These are phyloP conservation scores for Poeciliopsis retropinna DNA, from an alignment of 2,113 vertebrate species.

Conservation along the genomic window DNA sequence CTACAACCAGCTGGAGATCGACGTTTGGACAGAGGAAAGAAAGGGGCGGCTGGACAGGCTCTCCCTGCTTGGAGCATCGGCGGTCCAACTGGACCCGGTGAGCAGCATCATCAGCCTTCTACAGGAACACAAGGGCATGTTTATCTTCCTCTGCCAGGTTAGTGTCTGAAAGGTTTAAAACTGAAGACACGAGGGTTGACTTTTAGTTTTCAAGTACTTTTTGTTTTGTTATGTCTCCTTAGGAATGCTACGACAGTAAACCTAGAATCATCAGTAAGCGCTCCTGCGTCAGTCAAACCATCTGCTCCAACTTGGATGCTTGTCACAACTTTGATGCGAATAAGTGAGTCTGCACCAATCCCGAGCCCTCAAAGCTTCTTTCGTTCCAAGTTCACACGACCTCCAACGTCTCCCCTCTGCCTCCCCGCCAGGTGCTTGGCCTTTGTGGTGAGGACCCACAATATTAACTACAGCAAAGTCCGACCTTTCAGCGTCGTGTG, in stretches of 20 bases:
- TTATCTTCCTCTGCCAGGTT: constrained; percentile 95
- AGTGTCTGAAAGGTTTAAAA: not conserved
- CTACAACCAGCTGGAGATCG: constrained; percentile 96
- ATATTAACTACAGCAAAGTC: constrained; percentile 89
- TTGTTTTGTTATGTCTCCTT: not conserved
- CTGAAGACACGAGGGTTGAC: not conserved
- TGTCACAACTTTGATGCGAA: constrained; percentile 90
- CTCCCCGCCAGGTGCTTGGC: constrained; percentile 86
- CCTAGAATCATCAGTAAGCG: constrained; percentile 93
- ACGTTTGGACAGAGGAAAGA: constrained; percentile 94
- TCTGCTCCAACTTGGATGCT: constrained; percentile 87
- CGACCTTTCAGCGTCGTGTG: constrained; percentile 86
- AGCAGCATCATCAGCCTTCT: constrained; percentile 86
- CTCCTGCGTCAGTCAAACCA: constrained; percentile 81
- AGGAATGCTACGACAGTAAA: constrained; percentile 94
- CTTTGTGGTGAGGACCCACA: constrained; percentile 86
- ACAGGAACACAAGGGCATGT: constrained; percentile 89
- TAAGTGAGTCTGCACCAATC: constrained; percentile 82
- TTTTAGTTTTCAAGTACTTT: not conserved
- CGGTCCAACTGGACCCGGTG: constrained; percentile 81
- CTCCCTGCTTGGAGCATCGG: constrained; percentile 85
- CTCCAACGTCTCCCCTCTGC: not conserved
- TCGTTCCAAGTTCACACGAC: not conserved
- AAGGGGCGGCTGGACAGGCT: constrained; percentile 88
- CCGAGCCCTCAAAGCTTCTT: not conserved